Conservation (phyloP, 2,113 vertebrate genomes). For the Psettodes erumei region DNA sequence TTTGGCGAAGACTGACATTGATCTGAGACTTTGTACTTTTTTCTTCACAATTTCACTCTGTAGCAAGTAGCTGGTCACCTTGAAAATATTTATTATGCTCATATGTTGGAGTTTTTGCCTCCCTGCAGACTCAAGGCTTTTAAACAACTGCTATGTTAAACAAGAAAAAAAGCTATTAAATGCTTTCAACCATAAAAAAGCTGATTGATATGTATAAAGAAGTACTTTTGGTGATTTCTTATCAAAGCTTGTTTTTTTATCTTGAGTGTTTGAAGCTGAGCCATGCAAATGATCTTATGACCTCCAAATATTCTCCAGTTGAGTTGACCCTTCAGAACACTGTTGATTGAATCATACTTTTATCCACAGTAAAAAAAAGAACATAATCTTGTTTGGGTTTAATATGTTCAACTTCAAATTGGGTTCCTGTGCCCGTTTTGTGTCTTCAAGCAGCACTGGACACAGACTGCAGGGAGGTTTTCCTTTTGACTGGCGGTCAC, state of each 20-base stretch:
- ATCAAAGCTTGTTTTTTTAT: too few species aligned
- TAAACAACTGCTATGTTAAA: not conserved
- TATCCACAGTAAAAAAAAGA: not conserved
- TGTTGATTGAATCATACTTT: not conserved
- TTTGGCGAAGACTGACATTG: not conserved
- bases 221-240: not conserved
- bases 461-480: not conserved
- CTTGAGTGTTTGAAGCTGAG: not conserved
- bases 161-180: not conserved
- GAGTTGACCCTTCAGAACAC: not conserved
- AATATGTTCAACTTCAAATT: not conserved
- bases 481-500: not conserved
- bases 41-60: not conserved
- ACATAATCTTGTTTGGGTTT: not conserved
- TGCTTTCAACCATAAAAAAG: not conserved
- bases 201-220: not conserved
- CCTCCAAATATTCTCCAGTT: not conserved
- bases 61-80: not conserved
- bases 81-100: not conserved
- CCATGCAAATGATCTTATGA: not conserved
- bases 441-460: conserved; percentile 11
- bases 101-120: not conserved
- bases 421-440: conserved; percentile 4
- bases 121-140: not conserved
- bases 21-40: not conserved